phyloP scores from a whole-genome alignment of 2,113 vertebrate genomes.

The Loxodonta africana region DNA sequence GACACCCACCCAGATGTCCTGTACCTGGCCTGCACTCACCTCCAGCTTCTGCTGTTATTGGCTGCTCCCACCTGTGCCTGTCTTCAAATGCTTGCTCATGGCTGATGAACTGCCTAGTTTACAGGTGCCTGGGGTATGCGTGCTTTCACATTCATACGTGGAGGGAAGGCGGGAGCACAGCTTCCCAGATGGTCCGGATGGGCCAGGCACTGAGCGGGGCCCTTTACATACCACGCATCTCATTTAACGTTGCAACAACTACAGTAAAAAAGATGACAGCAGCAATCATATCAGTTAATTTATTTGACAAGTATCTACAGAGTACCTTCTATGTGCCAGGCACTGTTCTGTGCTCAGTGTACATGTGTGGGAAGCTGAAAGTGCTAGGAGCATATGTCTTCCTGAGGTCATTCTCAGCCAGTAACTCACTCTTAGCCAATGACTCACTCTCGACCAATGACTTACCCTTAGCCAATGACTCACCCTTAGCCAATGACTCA shows the following conservation, averaged over 20 bases:
- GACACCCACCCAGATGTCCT: background rate
- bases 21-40: no score
- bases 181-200: background rate
- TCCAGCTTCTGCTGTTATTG: background rate
- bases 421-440: no score
- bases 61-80: no score
- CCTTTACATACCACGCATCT: background rate
- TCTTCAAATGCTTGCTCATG: background rate
- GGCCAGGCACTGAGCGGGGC: background rate
- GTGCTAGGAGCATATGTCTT: no score
- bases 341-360: background rate
- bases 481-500: no score
- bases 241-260: background rate
- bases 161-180: background rate
- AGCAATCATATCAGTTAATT: background rate
- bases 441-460: no score
- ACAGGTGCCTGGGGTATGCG: background rate
- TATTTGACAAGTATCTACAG: background rate
- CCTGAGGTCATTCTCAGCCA: background rate
- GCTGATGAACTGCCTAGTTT: background rate
- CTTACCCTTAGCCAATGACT: no score
- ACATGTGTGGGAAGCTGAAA: background rate
- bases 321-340: no score
- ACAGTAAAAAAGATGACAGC: background rate
- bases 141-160: rapidly evolving